Conservation (phyloP, 2,888 invertebrate species). For the Notodonta ziczac region DNA sequence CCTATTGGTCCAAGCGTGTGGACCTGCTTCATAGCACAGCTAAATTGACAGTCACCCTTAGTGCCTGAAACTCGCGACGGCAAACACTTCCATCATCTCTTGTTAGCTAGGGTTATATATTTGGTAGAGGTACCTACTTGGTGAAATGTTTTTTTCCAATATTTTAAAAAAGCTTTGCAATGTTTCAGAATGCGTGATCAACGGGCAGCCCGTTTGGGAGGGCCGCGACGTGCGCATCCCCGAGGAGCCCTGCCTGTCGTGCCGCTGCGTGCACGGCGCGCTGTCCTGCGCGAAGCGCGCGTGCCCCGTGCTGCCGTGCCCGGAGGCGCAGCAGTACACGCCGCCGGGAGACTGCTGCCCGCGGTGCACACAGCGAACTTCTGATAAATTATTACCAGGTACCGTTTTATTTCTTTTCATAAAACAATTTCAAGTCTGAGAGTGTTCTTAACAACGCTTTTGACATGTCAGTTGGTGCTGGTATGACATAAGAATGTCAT, state of each 20-base stretch:
- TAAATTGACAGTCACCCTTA: too few species aligned
- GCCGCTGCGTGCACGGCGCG: constrained; percentile 89
- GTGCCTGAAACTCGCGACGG: too few species aligned
- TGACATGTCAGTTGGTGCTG: too few species aligned
- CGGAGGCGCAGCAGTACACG: constrained; percentile 87
- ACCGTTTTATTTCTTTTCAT: constrained; percentile 5
- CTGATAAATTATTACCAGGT: constrained; percentile 80
- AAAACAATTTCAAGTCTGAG: too few species aligned
- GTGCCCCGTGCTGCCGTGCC: constrained; percentile 95
- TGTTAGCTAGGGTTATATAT: too few species aligned
- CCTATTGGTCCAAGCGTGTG: too few species aligned
- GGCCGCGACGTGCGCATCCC: constrained; percentile 92
- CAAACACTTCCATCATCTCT: too few species aligned
- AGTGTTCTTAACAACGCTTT: too few species aligned
- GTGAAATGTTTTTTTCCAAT: neutral
- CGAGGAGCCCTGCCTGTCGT: constrained; percentile 94
- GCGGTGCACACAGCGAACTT: constrained; percentile 75
- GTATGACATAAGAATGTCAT: too few species aligned
- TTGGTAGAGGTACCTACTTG: too few species aligned
- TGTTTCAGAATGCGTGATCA: constrained; percentile 90
- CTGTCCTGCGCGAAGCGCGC: constrained; percentile 93
- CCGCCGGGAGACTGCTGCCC: constrained; percentile 93
- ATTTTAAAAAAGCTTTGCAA: constrained; percentile 4
- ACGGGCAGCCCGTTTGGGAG: constrained; percentile 92
- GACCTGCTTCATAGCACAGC: too few species aligned